Conservation (phyloP, 2,888 invertebrate species). For the Parthenolecanium corni region DNA sequence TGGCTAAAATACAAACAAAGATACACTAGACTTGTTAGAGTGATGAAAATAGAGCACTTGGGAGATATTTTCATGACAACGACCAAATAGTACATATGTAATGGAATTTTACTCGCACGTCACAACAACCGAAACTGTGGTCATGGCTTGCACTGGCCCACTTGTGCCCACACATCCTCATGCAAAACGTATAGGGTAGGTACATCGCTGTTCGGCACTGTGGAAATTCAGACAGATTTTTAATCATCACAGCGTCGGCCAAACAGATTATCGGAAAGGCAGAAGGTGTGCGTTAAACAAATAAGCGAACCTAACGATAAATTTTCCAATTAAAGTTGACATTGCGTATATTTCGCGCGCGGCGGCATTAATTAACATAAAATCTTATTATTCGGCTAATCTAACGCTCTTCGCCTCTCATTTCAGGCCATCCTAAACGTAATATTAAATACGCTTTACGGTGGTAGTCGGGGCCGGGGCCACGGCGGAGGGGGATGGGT, state of each 20-base stretch:
- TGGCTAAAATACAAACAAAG: too few species aligned
- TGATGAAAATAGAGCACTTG: too few species aligned
- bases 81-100: too few species aligned
- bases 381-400: conserved; percentile 28
- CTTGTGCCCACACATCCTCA: too few species aligned
- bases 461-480: neutral
- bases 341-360: conserved; percentile 25
- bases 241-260: conserved; percentile 11
- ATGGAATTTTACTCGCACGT: too few species aligned
- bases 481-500: neutral
- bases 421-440: conserved; percentile 19
- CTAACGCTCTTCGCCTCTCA: conserved; percentile 14
- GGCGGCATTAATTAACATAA: conserved; percentile 27
- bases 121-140: too few species aligned
- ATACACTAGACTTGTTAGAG: too few species aligned
- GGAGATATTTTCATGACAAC: too few species aligned
- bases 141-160: too few species aligned
- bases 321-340: conserved; percentile 28
- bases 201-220: neutral
- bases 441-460: conserved; percentile 22
- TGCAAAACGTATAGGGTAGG: too few species aligned
- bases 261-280: conserved; percentile 19
- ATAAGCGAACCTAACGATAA: conserved; percentile 27
- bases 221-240: conserved; percentile 12
- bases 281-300: conserved; percentile 26